These are phyloP conservation scores for Takifugu rubripes DNA, from an alignment of 2,797 vertebrate genomes.

Conservation along the genomic window DNA sequence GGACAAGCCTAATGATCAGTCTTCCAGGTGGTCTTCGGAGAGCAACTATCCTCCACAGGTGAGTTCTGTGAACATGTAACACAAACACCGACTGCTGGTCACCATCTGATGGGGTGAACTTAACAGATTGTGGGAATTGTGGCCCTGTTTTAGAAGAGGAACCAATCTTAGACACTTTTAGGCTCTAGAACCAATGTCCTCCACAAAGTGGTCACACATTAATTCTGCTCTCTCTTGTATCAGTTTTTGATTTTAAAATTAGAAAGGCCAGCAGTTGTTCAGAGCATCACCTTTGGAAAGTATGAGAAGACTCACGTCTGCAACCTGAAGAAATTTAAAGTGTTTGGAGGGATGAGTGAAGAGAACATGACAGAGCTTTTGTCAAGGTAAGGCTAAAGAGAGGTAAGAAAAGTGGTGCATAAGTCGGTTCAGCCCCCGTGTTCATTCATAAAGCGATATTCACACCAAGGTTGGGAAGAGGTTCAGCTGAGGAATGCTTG, in stretches of 20 bases:
- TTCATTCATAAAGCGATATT: no score
- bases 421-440: no score
- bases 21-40: slow-evolving; percentile 98
- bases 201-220: neutral
- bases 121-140: no score
- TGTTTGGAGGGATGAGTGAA: slow-evolving; percentile 99
- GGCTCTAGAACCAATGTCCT: no score
- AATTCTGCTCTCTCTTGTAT: neutral
- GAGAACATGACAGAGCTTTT: slow-evolving; percentile 99
- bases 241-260: slow-evolving; percentile 98
- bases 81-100: no score
- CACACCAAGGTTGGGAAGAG: no score
- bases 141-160: no score
- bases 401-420: no score
- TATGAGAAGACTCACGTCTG: slow-evolving; percentile 99
- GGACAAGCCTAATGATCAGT: slow-evolving; percentile 97
- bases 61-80: slow-evolving; percentile 14
- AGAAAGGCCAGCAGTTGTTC: slow-evolving; percentile 94
- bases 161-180: no score
- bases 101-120: no score
- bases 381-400: slow-evolving; percentile 80
- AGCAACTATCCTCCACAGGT: slow-evolving; percentile 99
- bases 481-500: no score
- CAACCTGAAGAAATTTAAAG: slow-evolving; percentile 99
- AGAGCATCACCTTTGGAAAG: slow-evolving; percentile 98